Conservation (phyloP, 1,140 invertebrate species). For the Paraescarpia echinospica region DNA sequence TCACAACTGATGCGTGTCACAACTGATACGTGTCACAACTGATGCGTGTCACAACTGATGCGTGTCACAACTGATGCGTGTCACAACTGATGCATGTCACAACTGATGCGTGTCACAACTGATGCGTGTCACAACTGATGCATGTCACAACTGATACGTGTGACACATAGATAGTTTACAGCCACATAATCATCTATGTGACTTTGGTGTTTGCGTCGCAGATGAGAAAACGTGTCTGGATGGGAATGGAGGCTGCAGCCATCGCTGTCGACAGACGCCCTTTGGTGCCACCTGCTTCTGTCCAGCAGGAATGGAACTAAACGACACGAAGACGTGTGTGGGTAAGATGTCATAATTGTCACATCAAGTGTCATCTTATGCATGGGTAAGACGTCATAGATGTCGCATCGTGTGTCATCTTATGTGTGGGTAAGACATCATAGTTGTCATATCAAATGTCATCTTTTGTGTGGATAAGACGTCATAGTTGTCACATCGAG, state of each 20-base stretch:
- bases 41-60: neutral
- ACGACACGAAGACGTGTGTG: conserved; percentile 66
- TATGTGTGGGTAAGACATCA: no score
- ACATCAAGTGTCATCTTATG: no score
- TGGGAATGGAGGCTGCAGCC: conserved; percentile 70
- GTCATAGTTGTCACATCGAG: no score
- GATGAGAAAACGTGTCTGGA: conserved; percentile 43
- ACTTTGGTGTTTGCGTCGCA: conserved; percentile 18
- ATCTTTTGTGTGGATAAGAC: conserved; percentile 67
- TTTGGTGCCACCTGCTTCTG: conserved; percentile 84
- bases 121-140: no score
- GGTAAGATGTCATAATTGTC: conserved; percentile 39
- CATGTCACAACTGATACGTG: neutral
- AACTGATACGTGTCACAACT: neutral
- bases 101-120: neutral
- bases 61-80: no score
- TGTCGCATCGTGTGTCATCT: no score
- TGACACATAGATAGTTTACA: neutral
- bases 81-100: no score
- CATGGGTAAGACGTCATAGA: no score
- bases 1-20: neutral
- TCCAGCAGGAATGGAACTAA: conserved; percentile 69
- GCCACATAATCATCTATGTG: neutral
- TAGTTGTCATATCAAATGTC: no score
- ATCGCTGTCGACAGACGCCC: conserved; percentile 88